Evolutionary conservation across 1,140 invertebrate genomes (phyloP), one percentile per base, ranked within the genome.

Genomic region (Cydia splendana): DNA sequence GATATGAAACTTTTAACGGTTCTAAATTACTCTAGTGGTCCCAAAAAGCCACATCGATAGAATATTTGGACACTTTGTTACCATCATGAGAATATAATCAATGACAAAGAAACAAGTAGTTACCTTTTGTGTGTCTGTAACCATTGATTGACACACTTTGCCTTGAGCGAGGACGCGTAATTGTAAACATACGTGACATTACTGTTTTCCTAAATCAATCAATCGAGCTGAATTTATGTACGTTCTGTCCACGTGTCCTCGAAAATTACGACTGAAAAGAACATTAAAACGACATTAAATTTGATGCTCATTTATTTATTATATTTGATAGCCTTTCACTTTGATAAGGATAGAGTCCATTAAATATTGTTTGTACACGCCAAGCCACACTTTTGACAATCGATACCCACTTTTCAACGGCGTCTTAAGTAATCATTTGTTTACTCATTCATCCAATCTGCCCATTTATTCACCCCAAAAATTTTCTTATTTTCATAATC

Each of bases 151-250:
- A 71, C 67, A 71, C 67, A 71, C 67, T 71, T 71, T 38, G 67
- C 67, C 67, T 71, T 71, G 67, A 20, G 7, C 15, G 65, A 67
- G 67, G 30, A 38, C 30, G 67, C 67, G 67, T 71, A 71, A 48
- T 71, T 10, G 67, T 71, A 71, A 71, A 71, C 67, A 71, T 71
- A 71, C 67, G 67, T 71, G 67, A 71, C 38, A 71, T 15, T n/a
- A n/a, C n/a, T 71, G 67, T 62, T 62, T 24, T 62, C 30, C 67
- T 18, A 71, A 71, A 71, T 71, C 30, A 18, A 71, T 71, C 67
- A 18, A 71, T 71, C 30, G 67, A 62, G n/a, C 57, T 62, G 20
- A 62, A 62, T 62, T 62, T 62, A 62, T 18, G 57, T 62, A 4
- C 12, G 15, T 48, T 57, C 7, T 18, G 53, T 18, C 53, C 1